Conservation (phyloP, 2,113 vertebrate genomes). For the Regulus satrapa region DNA sequence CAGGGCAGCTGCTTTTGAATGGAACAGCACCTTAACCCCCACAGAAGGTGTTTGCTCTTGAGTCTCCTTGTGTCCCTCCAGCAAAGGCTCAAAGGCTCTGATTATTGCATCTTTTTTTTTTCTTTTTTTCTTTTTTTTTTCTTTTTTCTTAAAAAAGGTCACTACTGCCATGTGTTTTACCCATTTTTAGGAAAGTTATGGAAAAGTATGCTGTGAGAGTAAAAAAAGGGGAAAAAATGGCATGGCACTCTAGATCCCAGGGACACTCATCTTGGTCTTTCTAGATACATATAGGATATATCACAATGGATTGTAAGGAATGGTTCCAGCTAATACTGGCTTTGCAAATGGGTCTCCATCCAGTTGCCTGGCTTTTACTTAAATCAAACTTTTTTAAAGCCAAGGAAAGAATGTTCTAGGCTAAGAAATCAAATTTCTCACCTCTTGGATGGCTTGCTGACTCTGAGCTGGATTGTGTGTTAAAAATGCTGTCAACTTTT, state of each 20-base stretch:
- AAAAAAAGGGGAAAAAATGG: rapidly evolving
- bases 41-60: not conserved
- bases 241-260: not conserved
- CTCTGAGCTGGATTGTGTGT: not conserved
- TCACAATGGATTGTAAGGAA: not conserved
- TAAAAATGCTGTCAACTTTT: not conserved
- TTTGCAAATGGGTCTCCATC: not conserved
- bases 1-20: not conserved
- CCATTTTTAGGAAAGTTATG: not conserved
- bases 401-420: not conserved
- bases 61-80: not conserved
- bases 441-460: not conserved
- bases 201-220: not conserved
- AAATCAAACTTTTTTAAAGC: not conserved
- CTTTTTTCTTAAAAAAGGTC: not conserved
- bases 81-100: not conserved
- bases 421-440: conserved; percentile 1
- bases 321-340: not conserved
- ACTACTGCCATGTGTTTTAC: not conserved
- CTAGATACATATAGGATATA: not conserved
- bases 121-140: not conserved
- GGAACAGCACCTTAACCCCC: not conserved
- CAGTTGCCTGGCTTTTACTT: not conserved
- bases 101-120: not conserved
- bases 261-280: not conserved